Evolutionary conservation across 2,113 vertebrate genomes (phyloP).

Genomic region (Cercopithecus mona): DNA sequence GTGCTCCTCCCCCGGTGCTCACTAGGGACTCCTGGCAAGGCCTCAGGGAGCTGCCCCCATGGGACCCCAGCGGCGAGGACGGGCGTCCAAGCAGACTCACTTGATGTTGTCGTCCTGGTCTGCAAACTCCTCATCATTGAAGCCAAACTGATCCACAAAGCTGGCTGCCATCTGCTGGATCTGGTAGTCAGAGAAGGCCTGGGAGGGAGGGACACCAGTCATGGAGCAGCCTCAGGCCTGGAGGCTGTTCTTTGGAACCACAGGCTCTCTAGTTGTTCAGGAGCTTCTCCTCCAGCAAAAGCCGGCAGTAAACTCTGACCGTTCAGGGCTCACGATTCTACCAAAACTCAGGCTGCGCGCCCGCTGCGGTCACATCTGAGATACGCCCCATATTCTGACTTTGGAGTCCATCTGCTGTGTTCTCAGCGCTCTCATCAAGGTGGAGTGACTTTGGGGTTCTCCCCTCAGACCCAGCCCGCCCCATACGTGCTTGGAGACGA

Average conservation of each 20-base stretch:
- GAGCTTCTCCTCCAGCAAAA: neutral
- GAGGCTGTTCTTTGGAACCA: neutral
- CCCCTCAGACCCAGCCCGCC: neutral
- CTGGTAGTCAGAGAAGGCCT: constrained; percentile 99
- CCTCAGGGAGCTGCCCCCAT: neutral
- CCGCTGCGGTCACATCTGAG: neutral
- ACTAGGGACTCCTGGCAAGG: neutral
- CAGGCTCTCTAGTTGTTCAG: neutral
- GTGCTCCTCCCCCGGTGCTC: neutral
- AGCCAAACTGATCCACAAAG: constrained; percentile 98
- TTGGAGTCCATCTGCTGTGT: neutral
- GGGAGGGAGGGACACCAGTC: neutral
- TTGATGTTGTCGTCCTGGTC: constrained; percentile 97
- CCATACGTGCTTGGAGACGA: neutral
- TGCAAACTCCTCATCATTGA: constrained; percentile 97
- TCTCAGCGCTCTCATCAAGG: neutral
- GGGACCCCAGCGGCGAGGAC: neutral
- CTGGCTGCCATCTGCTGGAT: constrained; percentile 98
- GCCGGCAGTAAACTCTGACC: neutral
- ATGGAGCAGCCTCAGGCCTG: neutral
- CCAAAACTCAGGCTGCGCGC: neutral
- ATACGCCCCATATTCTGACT: no score
- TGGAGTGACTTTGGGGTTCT: neutral
- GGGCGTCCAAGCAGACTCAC: constrained; percentile 77
- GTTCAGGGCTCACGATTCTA: no score